Evolutionary conservation across 2,113 vertebrate genomes (phyloP).

Genomic region (Lepidothrix coronata): DNA sequence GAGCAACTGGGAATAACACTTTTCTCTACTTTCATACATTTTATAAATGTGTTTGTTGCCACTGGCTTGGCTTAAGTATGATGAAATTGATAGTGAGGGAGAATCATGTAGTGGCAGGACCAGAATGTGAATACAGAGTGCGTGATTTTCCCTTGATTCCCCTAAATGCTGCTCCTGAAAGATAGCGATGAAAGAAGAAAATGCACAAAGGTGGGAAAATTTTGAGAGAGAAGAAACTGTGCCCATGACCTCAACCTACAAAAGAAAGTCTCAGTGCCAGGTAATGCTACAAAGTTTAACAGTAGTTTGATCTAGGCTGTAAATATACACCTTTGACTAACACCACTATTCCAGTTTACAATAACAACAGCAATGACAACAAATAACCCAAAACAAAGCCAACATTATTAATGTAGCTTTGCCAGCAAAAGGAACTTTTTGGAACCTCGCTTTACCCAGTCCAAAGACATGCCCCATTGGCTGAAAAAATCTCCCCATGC

Average conservation of each 20-base stretch:
- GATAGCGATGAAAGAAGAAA: background rate
- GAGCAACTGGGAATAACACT: background rate
- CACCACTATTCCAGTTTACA: background rate
- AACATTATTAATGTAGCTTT: background rate
- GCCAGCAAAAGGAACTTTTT: background rate
- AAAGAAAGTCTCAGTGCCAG: background rate
- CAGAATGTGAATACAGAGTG: background rate
- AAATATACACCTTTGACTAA: background rate
- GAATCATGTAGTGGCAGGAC: background rate
- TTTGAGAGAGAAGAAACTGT: background rate
- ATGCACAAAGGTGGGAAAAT: background rate
- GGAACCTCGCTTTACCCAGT: background rate
- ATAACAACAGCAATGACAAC: background rate
- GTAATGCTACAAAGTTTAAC: background rate
- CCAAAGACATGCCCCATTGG: background rate
- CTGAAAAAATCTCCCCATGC: background rate
- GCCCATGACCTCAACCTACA: background rate
- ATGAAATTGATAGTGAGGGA: background rate
- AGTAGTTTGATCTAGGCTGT: background rate
- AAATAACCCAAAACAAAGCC: background rate
- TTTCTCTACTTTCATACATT: background rate
- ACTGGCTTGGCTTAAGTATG: background rate
- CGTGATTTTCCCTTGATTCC: background rate
- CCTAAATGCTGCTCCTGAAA: background rate
- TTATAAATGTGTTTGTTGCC: background rate